Base-by-base conservation (phyloP, 2,888 invertebrate species). In the Himalopsyche japonica region DNA sequence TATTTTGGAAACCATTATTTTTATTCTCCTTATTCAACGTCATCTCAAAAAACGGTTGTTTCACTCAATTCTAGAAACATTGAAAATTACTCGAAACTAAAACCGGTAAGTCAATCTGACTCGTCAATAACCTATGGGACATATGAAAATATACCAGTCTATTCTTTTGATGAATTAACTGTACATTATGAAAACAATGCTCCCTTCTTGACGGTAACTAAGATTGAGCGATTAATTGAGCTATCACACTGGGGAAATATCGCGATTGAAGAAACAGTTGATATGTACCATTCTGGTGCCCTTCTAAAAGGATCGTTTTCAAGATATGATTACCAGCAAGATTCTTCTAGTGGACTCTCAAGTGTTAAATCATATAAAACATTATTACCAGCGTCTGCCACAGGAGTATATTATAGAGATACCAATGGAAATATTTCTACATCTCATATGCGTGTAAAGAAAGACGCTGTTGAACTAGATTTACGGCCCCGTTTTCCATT, bases 171-270 rank as follows among this genome's bases (percentile, higher is more conserved):
- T 87, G 94, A 95, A 87, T 90, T 99, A 88, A 92, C 92, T 64
- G 92, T 99, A 48, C 99, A 99, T 90, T 99, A 96, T 89, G 99
- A 99, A 91, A 99, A 99, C 90, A 98, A 98, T 90, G 94, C 96
- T 64, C 98, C 99, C 43, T 99, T 99, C 91, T 91, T 99, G 87
- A 97, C 97, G n/a, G 97, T 99, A 0, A 97, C 96, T 0, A 93
- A 94, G 77, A 90, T 99, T 87, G 96, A 97, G 88, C 94, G 99
- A 79, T 92, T 95, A 0, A 96, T 99, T 88, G 99, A 99, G 91
- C 95, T 99, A 2, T 99, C 99, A 0, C 99, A 99, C 90, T 99
- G 99, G 99, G 99, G 99, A 10, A 99, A 99, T 89, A 97, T 99
- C 88, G 99, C 99, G 30, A 94, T 99, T 0, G 98, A 99, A 90